Conservation (phyloP, 2,888 invertebrate species). For the Eulithis testata region DNA sequence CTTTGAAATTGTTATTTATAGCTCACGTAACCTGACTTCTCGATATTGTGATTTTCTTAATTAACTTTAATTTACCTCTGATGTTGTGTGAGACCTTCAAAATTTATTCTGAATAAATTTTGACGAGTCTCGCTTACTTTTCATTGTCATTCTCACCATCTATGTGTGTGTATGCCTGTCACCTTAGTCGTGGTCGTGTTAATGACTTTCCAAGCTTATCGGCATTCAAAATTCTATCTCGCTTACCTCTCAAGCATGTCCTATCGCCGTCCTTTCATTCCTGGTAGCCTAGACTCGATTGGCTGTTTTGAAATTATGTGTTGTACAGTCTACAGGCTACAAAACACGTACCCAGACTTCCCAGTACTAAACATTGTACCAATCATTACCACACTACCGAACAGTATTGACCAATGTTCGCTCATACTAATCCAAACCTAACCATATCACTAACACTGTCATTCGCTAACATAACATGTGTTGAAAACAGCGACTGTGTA, state of each 20-base stretch:
- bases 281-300: slow-evolving; percentile 65
- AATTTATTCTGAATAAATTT: slow-evolving; percentile 50
- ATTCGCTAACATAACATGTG: slow-evolving; percentile 63
- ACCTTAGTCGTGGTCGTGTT: slow-evolving; percentile 61
- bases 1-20: no score
- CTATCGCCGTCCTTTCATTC: slow-evolving; percentile 44
- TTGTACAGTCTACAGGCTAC: slow-evolving; percentile 51
- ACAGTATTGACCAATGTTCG: slow-evolving; percentile 55
- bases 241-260: slow-evolving; percentile 64
- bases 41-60: slow-evolving; percentile 9
- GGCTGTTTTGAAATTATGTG: slow-evolving; percentile 65
- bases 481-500: slow-evolving; percentile 61
- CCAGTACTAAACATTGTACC: slow-evolving; percentile 52
- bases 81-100: slow-evolving; percentile 32
- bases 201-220: slow-evolving; percentile 58
- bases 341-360: slow-evolving; percentile 42
- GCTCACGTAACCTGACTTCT: not conserved
- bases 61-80: slow-evolving; percentile 7
- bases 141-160: slow-evolving; percentile 67
- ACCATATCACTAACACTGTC: slow-evolving; percentile 68
- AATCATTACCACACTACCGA: slow-evolving; percentile 32
- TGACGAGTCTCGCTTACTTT: slow-evolving; percentile 43
- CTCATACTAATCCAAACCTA: slow-evolving; percentile 62
- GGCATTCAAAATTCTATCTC: slow-evolving; percentile 52
- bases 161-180: slow-evolving; percentile 66